Conservation (phyloP, 2,797 vertebrate species). For the Tiaroga cobitis region DNA sequence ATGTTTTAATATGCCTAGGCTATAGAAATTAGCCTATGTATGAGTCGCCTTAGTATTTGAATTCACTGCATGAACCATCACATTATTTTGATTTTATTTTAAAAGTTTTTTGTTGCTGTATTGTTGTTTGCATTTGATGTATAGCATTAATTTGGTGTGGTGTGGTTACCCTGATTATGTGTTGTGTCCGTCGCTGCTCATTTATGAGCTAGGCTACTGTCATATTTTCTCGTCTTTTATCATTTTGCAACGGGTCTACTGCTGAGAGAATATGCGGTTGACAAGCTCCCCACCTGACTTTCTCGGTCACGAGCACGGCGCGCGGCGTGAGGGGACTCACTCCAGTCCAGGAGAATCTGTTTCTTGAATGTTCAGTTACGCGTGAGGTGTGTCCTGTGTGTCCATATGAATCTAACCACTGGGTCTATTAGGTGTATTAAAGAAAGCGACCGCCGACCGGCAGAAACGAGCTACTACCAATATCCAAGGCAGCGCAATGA, state of each 20-base stretch:
- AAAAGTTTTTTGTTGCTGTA: not conserved
- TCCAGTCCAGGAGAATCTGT: constrained; percentile 41
- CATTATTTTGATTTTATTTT: not conserved
- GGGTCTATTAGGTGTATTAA: constrained; percentile 17
- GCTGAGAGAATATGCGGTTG: constrained; percentile 20
- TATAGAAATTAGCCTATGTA: not conserved
- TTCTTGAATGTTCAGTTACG: constrained; percentile 40
- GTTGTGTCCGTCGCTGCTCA: not conserved
- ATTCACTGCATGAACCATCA: not conserved
- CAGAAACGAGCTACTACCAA: constrained; percentile 7
- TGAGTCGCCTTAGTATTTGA: not conserved
- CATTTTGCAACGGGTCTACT: not conserved
- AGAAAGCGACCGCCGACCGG: not conserved
- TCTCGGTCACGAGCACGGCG: constrained; percentile 23
- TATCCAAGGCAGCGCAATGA: constrained; percentile 10
- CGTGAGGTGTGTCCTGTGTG: constrained; percentile 33
- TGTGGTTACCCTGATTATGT: not conserved
- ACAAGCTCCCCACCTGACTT: constrained; percentile 13
- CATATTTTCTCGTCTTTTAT: not conserved
- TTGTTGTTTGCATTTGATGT: not conserved
- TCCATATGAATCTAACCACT: constrained; percentile 23
- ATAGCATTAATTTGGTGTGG: not conserved
- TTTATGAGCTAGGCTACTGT: not conserved
- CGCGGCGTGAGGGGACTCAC: constrained; percentile 39
- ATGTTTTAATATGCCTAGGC: not conserved